Conservation (phyloP, 2,797 vertebrate species). For the Manis javanica region DNA sequence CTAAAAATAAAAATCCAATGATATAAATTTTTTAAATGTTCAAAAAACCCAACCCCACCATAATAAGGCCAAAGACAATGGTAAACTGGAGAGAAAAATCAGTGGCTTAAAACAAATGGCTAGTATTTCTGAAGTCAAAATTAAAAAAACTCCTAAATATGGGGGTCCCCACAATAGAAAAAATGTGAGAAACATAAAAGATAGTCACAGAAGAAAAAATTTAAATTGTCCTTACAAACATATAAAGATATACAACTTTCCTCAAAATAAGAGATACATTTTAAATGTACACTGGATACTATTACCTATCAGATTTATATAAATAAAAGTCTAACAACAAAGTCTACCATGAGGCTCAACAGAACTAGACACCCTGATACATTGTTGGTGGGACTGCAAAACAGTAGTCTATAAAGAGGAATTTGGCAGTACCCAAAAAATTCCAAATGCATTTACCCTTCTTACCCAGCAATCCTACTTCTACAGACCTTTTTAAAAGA, state of each 20-base stretch:
- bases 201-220: background rate
- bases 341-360: background rate
- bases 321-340: conserved; percentile 33
- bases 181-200: conserved; percentile 30
- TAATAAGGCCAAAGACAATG: conserved; percentile 9
- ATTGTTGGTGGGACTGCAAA: background rate
- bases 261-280: background rate
- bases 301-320: background rate
- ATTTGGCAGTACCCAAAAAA: background rate
- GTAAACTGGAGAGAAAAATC: background rate
- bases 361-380: background rate
- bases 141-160: background rate
- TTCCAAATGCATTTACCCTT: conserved; percentile 35
- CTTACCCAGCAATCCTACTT: background rate
- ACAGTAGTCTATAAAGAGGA: background rate
- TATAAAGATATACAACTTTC: background rate
- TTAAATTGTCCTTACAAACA: background rate
- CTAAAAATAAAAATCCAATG: conserved; percentile 45
- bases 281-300: background rate
- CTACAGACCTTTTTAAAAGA: conserved; percentile 10
- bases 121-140: conserved; percentile 5
- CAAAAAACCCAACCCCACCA: background rate
- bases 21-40: conserved; percentile 20
- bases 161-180: background rate
- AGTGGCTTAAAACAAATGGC: background rate